Base-by-base conservation (phyloP, 2,797 vertebrate species). In the Petrocephalus schoutedeni region DNA sequence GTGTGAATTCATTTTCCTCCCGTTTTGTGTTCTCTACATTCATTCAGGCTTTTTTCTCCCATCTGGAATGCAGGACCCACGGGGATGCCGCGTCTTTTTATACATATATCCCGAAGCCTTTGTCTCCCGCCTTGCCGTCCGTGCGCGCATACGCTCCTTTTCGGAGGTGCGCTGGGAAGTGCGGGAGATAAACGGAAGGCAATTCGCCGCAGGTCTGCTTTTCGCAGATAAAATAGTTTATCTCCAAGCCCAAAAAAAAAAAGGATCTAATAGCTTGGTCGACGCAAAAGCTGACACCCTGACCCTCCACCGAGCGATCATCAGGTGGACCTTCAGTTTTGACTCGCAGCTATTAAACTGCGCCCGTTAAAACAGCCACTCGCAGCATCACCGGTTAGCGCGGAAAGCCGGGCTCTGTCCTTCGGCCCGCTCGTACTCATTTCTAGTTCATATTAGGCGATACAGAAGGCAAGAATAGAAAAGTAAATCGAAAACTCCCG, bases 1-100 rank as follows among this genome's bases (percentile, higher is more conserved):
- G 45, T 86, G 61, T 87, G 67, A 88, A 80, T 77, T 88, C 36
- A 56, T 77, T 57, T 88, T 49, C 32, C 64, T 87, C 67, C 49
- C 49, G 45, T 51, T 74, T 41, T 59, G 51, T 88, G 85, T 61
- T 23, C 83, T 45, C 82, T 88, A 49, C 59, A 57, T 88, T 77
- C 85, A 61, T 82, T 61, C 14, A 64, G 56, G 86, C 59, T 3
- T 57, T 7, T 28, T 58, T 85, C 23, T 57, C 58, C 53, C 41
- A 28, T 16, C 53, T 86, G 85, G 67, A 80, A 86, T 87, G 86
- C 71, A 59, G 36, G 54, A 74, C 36, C 74, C 71, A 80, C n/a
- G 6, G 85, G 85, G 88, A 86, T 58, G 54, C 16, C 74, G 59
- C 54, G 21, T 67, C 28, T 85, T 54, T 36, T 23, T 58, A 36